Conservation (phyloP, 2,113 vertebrate species). For the Oenanthe melanoleuca region DNA sequence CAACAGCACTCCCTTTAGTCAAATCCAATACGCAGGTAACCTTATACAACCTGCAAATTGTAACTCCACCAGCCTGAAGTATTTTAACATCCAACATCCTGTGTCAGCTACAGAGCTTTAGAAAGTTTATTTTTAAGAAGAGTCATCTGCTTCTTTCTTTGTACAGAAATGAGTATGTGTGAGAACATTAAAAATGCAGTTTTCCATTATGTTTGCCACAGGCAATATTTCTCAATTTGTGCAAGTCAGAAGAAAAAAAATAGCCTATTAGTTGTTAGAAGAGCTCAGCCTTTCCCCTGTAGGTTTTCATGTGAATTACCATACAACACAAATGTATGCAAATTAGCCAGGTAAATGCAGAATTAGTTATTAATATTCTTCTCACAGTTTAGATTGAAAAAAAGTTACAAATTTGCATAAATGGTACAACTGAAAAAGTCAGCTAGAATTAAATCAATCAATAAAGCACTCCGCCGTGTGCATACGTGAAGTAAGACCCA, state of each 20-base stretch:
- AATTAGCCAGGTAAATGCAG: slow-evolving; percentile 71
- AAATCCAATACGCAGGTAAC: slow-evolving; percentile 29
- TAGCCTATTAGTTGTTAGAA: slow-evolving; percentile 69
- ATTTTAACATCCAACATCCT: slow-evolving; percentile 41
- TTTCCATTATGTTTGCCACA: slow-evolving; percentile 75
- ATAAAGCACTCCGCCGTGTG: slow-evolving; percentile 55
- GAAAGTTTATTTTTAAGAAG: slow-evolving; percentile 69
- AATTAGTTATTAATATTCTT: slow-evolving; percentile 74
- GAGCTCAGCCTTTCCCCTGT: slow-evolving; percentile 63
- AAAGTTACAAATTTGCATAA: slow-evolving; percentile 73
- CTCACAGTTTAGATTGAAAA: slow-evolving; percentile 67
- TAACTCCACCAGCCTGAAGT: slow-evolving; percentile 39
- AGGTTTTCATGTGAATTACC: slow-evolving; percentile 64
- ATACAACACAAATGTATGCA: slow-evolving; percentile 71
- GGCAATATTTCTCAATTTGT: slow-evolving; percentile 77
- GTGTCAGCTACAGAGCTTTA: slow-evolving; percentile 23
- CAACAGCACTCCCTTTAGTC: background rate
- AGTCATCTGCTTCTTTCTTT: slow-evolving; percentile 65
- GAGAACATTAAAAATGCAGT: slow-evolving; percentile 75
- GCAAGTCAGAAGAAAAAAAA: slow-evolving; percentile 74
- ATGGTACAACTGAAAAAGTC: slow-evolving; percentile 71
- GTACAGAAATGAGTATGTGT: slow-evolving; percentile 66
- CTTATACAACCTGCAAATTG: slow-evolving; percentile 24
- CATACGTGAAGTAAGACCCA: background rate
- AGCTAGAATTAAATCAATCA: slow-evolving; percentile 79